phyloP scores from a whole-genome alignment of 92 coral and sea anemone genomes.

The Bergia puertoricense region DNA sequence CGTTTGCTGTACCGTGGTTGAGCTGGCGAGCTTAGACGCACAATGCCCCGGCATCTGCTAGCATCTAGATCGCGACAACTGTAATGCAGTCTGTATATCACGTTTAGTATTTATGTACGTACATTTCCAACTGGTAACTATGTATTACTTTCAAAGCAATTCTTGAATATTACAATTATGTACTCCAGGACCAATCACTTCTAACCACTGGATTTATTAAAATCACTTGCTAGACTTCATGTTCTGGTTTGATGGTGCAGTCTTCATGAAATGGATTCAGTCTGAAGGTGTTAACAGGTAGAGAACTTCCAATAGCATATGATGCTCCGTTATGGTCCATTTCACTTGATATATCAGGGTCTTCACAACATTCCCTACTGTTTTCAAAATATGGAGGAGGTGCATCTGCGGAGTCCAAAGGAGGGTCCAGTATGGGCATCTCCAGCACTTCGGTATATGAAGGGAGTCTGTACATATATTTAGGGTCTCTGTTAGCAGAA shows the following conservation, averaged over 20 bases:
- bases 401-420: conserved; percentile 70
- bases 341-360: neutral
- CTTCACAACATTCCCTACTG: neutral
- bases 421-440: conserved; percentile 79
- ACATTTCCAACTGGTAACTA: too few species aligned
- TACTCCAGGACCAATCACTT: too few species aligned
- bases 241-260: neutral
- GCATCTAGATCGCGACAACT: too few species aligned
- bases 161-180: too few species aligned
- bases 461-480: conserved; percentile 62
- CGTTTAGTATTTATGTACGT: too few species aligned
- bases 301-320: neutral
- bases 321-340: neutral
- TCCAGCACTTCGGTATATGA: conserved; percentile 81
- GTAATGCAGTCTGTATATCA: too few species aligned
- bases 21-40: too few species aligned
- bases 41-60: too few species aligned
- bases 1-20: too few species aligned
- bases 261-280: neutral
- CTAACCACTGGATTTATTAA: neutral
- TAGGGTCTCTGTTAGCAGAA: conserved; percentile 2
- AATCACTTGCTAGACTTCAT: neutral
- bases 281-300: neutral
- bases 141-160: too few species aligned
- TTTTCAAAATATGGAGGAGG: conserved; percentile 71